A percentile compares a stretch with the other conserved stretches of the same genome.
Evolutionary conservation across 2,113 vertebrate genomes (phyloP).

Genomic region (Leucopsar rothschildi): DNA sequence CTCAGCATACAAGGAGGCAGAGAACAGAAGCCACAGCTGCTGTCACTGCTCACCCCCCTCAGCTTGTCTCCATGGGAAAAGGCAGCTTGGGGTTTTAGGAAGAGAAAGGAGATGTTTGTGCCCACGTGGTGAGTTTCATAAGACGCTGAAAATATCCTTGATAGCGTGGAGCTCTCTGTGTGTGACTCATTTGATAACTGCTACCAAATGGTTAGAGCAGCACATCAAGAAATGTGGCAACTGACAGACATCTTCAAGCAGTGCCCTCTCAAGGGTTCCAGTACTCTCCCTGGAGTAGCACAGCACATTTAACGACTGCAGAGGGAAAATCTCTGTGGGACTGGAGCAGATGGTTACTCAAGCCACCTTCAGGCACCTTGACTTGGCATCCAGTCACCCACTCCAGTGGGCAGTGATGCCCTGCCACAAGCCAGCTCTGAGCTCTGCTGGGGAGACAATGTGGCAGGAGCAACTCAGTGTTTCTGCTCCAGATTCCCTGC

Average conservation of each 20-base stretch:
- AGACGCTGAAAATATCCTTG: background rate
- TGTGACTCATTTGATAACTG: background rate
- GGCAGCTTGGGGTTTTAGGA: background rate
- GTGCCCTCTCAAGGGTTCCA: background rate
- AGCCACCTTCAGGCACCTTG: background rate
- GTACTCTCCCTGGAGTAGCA: background rate
- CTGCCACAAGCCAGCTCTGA: background rate
- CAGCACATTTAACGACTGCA: background rate
- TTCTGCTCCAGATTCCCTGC: background rate
- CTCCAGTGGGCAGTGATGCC: background rate
- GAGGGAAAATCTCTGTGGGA: background rate
- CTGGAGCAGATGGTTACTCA: background rate
- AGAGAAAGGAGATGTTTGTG: background rate
- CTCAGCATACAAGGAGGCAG: fast-evolving
- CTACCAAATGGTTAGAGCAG: background rate
- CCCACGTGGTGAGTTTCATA: background rate
- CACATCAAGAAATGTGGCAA: background rate
- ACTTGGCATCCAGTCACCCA: background rate
- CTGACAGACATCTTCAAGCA: background rate
- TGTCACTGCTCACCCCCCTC: background rate
- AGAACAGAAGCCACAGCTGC: background rate
- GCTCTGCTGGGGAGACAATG: background rate
- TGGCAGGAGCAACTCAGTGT: background rate
- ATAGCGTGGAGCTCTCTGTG: background rate
- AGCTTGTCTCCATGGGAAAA: background rate